A percentile compares a stretch with the other conserved stretches of the same genome.
These are phyloP conservation scores for Myopa testacea DNA, from an alignment of 2,888 invertebrate genomes.

Conservation along the genomic window DNA sequence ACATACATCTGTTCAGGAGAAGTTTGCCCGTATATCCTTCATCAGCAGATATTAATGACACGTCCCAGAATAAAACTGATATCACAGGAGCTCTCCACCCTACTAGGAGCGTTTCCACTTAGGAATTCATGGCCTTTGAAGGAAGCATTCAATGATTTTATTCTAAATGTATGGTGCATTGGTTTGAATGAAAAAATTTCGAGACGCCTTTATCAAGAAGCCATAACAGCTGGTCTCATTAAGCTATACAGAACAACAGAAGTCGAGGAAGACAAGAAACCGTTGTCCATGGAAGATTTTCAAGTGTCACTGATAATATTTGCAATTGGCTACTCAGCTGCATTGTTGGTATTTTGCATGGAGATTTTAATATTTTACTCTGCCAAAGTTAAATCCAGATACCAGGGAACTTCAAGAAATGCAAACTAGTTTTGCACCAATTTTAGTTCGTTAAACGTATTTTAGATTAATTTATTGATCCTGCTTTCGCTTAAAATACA, in stretches of 20 bases:
- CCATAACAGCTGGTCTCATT: conserved; percentile 33
- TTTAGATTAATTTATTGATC: no score
- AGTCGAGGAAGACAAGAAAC: conserved; percentile 10
- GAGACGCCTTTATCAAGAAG: conserved; percentile 7
- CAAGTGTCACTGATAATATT: conserved; percentile 36
- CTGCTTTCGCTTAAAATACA: no score
- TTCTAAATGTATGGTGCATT: conserved; percentile 16
- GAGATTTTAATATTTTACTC: conserved; percentile 7
- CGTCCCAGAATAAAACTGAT: conserved; percentile 18
- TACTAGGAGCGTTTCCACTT: background rate
- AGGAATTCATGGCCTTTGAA: conserved; percentile 32
- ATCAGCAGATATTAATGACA: conserved; percentile 31
- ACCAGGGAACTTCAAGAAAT: no score
- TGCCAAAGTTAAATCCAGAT: background rate
- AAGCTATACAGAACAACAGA: conserved; percentile 19
- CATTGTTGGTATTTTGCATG: background rate
- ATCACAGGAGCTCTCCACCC: background rate
- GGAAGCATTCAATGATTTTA: conserved; percentile 41
- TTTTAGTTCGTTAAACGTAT: no score
- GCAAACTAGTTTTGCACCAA: no score
- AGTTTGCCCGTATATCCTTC: background rate
- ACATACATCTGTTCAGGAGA: background rate
- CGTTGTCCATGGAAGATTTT: conserved; percentile 39
- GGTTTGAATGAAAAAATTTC: conserved; percentile 29
- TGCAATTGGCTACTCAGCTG: background rate